Evolutionary conservation across 2,888 invertebrate species (phyloP), one percentile per base, ranked within the genome.

Genomic region (Ceriagrion tenellum): DNA sequence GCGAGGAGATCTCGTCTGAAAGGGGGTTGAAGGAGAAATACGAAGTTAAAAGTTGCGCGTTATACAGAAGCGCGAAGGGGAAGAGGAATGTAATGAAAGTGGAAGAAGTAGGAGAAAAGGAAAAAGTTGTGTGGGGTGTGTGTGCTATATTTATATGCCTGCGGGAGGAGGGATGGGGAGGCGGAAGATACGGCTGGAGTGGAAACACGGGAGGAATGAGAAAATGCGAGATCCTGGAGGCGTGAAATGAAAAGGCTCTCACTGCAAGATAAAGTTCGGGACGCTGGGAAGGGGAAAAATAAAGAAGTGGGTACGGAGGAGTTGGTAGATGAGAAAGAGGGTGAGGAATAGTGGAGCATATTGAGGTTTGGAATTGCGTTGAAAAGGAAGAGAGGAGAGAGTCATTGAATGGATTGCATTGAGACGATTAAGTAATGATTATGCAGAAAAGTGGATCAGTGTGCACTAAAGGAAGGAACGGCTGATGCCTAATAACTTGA

Each of bases 261-360:
- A n/a, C 35, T 35, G 81, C n/a, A 81, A 35, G n/a, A 35, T 47
- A 47, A 47, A 40, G 23, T 40, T 40, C 12, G 23, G 35, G 18
- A 47, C 3, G 26, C 35, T 16, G 26, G 30, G 30, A 35, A n/a
- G 12, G 35, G 30, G 30, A n/a, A 0, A 35, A n/a, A 18, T 6
- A n/a, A 81, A 40, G 8, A 18, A 40, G 47, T 35, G 88, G 35
- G 40, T 35, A 20, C 40, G 4, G 88, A 10, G 88, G 88, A 13
- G 59, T 8, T n/a, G 59, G 30, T 56, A 56, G 40, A n/a, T 40
- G 26, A 35, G 47, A 40, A 40, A n/a, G 91, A 63, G 59, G 10
- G 20, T 35, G 91, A 8, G 35, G 91, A 91, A 91, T 90, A 69
- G n/a, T 90, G 90, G n/a, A 59, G 90, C 40, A 88, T 40, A 47